Conservation (phyloP, 2,888 invertebrate species). For the Cataglyphis livida region DNA sequence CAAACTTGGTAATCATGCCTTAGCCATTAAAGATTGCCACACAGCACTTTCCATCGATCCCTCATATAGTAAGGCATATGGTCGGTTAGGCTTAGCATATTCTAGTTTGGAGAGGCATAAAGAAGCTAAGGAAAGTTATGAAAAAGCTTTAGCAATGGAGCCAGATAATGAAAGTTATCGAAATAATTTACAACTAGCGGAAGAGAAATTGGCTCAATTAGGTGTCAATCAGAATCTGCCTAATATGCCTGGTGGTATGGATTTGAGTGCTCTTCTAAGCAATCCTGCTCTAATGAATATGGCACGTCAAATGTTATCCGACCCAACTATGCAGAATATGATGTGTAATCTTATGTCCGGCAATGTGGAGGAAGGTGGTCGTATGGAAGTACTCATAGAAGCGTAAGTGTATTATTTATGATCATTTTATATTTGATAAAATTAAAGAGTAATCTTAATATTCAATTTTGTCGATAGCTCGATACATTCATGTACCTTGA, state of each 20-base stretch:
- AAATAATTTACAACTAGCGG: slow-evolving; percentile 94
- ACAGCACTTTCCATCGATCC: slow-evolving; percentile 96
- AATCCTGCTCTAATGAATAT: slow-evolving; percentile 94
- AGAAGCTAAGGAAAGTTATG: slow-evolving; percentile 95
- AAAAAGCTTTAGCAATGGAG: slow-evolving; percentile 95
- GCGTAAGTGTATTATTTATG: slow-evolving; percentile 84
- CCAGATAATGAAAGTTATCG: slow-evolving; percentile 96
- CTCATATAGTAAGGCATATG: slow-evolving; percentile 97
- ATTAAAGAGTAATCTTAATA: neutral
- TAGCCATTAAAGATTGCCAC: slow-evolving; percentile 96
- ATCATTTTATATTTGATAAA: neutral
- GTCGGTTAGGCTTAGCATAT: slow-evolving; percentile 95
- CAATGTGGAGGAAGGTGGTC: slow-evolving; percentile 78
- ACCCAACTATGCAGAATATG: slow-evolving; percentile 93
- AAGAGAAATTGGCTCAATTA: slow-evolving; percentile 87
- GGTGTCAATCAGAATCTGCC: slow-evolving; percentile 71
- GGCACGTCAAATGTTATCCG: slow-evolving; percentile 94
- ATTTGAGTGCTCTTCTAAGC: slow-evolving; percentile 90
- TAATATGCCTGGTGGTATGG: slow-evolving; percentile 83
- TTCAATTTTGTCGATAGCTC: neutral
- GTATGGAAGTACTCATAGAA: slow-evolving; percentile 86
- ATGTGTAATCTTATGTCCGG: slow-evolving; percentile 88
- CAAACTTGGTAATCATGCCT: slow-evolving; percentile 93
- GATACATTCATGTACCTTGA: neutral
- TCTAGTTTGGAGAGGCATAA: slow-evolving; percentile 93